phyloP scores from a whole-genome alignment of 2,113 vertebrate genomes.

The Syngnathoides biaculeatus region DNA sequence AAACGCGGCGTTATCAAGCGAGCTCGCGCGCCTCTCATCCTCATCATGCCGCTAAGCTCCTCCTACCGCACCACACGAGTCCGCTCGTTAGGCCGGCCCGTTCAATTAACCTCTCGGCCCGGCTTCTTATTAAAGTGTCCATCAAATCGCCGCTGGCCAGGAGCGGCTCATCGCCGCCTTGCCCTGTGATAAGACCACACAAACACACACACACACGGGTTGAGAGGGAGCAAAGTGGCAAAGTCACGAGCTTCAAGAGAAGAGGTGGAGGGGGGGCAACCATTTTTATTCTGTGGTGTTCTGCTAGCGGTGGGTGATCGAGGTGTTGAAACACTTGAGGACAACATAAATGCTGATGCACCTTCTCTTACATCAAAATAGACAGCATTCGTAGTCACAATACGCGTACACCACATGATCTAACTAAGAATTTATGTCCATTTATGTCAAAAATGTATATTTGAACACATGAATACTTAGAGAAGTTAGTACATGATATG shows the following conservation, averaged over 20 bases:
- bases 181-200: background rate
- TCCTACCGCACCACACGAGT: background rate
- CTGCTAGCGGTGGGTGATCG: too few species aligned
- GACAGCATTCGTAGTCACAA: background rate
- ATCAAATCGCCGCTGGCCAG: constrained; percentile 32
- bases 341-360: background rate
- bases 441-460: too few species aligned
- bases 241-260: constrained; percentile 28
- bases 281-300: background rate
- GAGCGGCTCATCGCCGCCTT: background rate
- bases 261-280: constrained; percentile 13
- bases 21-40: background rate
- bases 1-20: background rate
- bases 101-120: constrained; percentile 54
- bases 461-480: background rate
- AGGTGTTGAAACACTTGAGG: too few species aligned
- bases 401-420: background rate
- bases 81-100: constrained; percentile 4
- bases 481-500: background rate
- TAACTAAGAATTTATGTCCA: too few species aligned
- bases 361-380: background rate
- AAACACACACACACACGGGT: background rate
- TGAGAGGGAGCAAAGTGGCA: constrained; percentile 3
- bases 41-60: background rate
- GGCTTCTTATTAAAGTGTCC: constrained; percentile 49